These are phyloP conservation scores for Cladorhizidae sp. DNA, from an alignment of 37 sponge, comb jelly and placozoan species.

Conservation along the genomic window DNA sequence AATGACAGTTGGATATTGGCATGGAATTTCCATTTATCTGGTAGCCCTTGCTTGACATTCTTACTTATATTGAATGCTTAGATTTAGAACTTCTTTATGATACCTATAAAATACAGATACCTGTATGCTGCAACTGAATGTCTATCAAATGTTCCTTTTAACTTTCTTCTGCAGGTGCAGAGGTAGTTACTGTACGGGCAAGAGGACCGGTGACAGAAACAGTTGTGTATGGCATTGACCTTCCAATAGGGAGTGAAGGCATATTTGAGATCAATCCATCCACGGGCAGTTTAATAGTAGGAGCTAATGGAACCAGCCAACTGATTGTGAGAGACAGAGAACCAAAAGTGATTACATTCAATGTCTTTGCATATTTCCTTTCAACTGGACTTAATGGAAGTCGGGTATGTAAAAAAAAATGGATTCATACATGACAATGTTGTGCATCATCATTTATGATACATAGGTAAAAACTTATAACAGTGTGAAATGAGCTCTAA, in stretches of 20 bases:
- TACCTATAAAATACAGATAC: background rate
- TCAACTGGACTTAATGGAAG: constrained; percentile 16
- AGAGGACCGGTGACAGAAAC: constrained; percentile 4
- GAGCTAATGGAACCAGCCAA: constrained; percentile 11
- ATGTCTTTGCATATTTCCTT: constrained; percentile 35
- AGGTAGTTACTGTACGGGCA: constrained; percentile 14
- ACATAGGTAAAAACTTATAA: too few relatives aligned
- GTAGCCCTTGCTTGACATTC: too few relatives aligned
- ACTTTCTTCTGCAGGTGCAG: constrained; percentile 16
- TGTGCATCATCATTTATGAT: background rate
- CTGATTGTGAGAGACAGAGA: constrained; percentile 1
- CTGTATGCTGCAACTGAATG: background rate
- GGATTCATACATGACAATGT: background rate
- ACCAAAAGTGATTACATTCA: background rate
- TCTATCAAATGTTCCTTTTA: background rate
- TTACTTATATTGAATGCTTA: too few relatives aligned
- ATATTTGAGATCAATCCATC: constrained; percentile 17
- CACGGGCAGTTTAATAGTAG: constrained; percentile 25
- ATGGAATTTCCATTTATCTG: too few relatives aligned
- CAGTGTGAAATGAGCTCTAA: too few relatives aligned
- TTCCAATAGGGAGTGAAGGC: constrained; percentile 2
- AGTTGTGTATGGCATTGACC: constrained; percentile 21
- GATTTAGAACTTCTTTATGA: background rate
- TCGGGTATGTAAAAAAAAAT: constrained; percentile 5
- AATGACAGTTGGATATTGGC: too few relatives aligned